These are phyloP conservation scores for Cotesia vestalis DNA, from an alignment of 1,140 invertebrate genomes.

Conservation along the genomic window DNA sequence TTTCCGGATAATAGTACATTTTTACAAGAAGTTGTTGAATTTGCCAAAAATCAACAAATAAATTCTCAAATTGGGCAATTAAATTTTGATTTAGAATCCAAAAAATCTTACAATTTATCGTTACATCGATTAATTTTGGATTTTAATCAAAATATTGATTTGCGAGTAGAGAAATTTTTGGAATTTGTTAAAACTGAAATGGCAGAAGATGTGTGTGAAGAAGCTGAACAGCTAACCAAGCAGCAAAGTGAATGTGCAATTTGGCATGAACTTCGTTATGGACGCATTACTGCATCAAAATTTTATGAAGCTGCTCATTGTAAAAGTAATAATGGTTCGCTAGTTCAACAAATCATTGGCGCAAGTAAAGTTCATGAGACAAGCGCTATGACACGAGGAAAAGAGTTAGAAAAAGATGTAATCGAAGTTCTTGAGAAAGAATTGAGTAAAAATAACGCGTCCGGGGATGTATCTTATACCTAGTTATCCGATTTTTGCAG, in stretches of 20 bases:
- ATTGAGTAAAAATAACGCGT: slow-evolving; percentile 27
- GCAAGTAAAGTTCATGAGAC: slow-evolving; percentile 47
- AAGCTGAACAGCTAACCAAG: slow-evolving; percentile 43
- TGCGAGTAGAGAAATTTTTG: not conserved
- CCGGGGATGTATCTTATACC: slow-evolving; percentile 40
- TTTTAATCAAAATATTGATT: not conserved
- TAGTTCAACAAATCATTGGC: slow-evolving; percentile 52
- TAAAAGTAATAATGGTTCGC: slow-evolving; percentile 48
- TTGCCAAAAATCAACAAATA: not conserved
- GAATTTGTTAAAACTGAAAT: not conserved
- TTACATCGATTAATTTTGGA: not conserved
- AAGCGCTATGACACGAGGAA: slow-evolving; percentile 50
- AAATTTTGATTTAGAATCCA: slow-evolving; percentile 9
- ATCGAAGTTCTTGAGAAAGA: slow-evolving; percentile 38
- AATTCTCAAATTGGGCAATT: slow-evolving; percentile 10
- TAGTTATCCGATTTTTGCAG: slow-evolving; percentile 46
- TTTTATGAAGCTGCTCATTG: slow-evolving; percentile 55
- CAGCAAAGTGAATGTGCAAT: slow-evolving; percentile 40
- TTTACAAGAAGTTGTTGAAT: slow-evolving; percentile 37
- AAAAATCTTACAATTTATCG: slow-evolving; percentile 3
- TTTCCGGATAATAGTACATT: slow-evolving; percentile 31
- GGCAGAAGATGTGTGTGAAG: slow-evolving; percentile 31
- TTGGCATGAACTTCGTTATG: slow-evolving; percentile 56
- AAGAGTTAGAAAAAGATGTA: slow-evolving; percentile 50
- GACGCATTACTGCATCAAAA: slow-evolving; percentile 59